Evolutionary conservation across 2,113 vertebrate genomes (phyloP).

Genomic region (Hystrix brachyura): DNA sequence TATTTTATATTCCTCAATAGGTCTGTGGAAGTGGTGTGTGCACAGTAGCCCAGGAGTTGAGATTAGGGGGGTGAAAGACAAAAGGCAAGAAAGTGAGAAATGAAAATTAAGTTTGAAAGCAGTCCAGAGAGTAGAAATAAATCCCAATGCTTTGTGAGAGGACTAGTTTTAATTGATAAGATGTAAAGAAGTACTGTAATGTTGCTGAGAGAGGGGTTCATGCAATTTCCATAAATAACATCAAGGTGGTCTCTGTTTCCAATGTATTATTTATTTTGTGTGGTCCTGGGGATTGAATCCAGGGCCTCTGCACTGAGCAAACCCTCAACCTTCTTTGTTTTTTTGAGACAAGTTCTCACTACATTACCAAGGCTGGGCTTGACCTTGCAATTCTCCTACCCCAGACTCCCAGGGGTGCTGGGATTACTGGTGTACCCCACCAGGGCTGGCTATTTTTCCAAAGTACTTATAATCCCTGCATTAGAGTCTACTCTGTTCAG

Average conservation of each 20-base stretch:
- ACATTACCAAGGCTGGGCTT: neutral
- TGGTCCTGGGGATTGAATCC: neutral
- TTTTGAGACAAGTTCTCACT: neutral
- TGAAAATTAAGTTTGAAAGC: neutral
- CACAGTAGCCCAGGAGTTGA: neutral
- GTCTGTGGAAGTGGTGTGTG: neutral
- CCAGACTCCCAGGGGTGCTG: neutral
- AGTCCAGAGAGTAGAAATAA: neutral
- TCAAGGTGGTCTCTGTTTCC: neutral
- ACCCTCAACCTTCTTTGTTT: neutral
- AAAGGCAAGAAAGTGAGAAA: neutral
- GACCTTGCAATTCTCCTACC: neutral
- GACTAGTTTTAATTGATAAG: neutral
- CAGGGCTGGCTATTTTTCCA: neutral
- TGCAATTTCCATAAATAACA: neutral
- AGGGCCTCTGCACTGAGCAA: neutral
- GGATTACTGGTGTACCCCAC: neutral
- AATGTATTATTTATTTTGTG: neutral
- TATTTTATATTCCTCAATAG: neutral
- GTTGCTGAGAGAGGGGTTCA: neutral
- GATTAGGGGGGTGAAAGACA: neutral
- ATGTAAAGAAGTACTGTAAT: neutral
- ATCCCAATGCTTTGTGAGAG: neutral
- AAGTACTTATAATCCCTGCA: neutral
- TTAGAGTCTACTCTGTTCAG: neutral